A percentile compares a stretch with the other conserved stretches of the same genome.
Evolutionary conservation across 2,888 invertebrate species (phyloP).

Genomic region (Acronicta leporina): DNA sequence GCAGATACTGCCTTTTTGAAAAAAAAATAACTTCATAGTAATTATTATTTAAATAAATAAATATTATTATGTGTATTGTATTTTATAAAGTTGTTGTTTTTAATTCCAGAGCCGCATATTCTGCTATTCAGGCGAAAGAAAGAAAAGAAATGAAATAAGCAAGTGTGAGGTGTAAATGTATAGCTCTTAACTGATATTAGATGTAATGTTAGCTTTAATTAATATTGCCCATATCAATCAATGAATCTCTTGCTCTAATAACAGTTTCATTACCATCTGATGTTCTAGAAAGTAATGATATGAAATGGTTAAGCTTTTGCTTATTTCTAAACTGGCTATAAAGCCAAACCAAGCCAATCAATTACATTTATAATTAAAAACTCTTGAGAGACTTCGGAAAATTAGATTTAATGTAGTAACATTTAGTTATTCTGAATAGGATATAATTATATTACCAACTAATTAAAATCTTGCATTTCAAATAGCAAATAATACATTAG

Average conservation of each 20-base stretch:
- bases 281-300: conserved; percentile 11
- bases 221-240: conserved; percentile 66
- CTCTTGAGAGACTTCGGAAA: background rate
- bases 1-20: too few relatives aligned
- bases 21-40: too few relatives aligned
- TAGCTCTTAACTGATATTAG: conserved; percentile 67
- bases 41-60: too few relatives aligned
- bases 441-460: too few relatives aligned
- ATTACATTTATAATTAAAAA: too few relatives aligned
- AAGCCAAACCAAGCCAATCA: background rate
- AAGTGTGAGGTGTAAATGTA: conserved; percentile 66
- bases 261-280: conserved; percentile 13
- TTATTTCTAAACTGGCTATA: background rate
- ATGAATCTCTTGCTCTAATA: conserved; percentile 39
- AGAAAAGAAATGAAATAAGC: conserved; percentile 69
- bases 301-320: conserved; percentile 1
- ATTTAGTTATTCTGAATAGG: background rate
- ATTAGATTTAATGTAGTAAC: background rate
- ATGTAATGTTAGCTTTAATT: conserved; percentile 65
- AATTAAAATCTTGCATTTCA: too few relatives aligned
- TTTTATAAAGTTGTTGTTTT: background rate
- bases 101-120: conserved; percentile 94
- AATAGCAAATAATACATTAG: too few relatives aligned
- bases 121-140: conserved; percentile 94
- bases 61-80: background rate